phyloP scores from a whole-genome alignment of 1,140 invertebrate genomes.

The Euura lappo region DNA sequence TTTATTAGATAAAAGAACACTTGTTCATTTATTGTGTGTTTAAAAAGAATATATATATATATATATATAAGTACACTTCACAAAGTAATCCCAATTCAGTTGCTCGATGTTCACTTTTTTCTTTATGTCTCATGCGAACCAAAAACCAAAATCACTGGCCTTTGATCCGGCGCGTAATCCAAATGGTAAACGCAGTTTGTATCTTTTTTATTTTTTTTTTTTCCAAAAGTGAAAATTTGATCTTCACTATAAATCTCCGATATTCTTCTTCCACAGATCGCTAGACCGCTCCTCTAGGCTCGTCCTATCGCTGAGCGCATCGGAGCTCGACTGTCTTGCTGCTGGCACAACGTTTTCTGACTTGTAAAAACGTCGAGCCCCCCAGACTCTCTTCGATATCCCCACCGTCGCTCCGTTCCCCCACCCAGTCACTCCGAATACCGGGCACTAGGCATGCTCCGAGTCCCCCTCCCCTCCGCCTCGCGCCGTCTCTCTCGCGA shows the following conservation, averaged over 20 bases:
- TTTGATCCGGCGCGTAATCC: background rate
- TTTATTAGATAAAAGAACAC: slow-evolving; percentile 9
- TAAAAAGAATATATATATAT: too few species aligned
- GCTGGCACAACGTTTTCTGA: slow-evolving; percentile 46
- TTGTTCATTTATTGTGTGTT: background rate
- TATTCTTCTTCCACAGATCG: background rate
- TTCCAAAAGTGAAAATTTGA: background rate
- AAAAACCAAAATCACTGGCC: too few species aligned
- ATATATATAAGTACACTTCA: too few species aligned
- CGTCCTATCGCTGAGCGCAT: slow-evolving; percentile 47
- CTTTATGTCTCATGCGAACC: background rate
- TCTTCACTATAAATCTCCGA: background rate
- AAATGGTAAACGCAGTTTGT: background rate
- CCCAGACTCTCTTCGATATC: slow-evolving; percentile 7
- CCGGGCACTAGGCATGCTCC: too few species aligned
- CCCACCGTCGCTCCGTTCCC: background rate
- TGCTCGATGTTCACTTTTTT: background rate
- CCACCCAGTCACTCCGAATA: background rate
- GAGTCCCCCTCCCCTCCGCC: background rate
- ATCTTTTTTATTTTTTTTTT: background rate
- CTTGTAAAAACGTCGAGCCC: slow-evolving; percentile 30
- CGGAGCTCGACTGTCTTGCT: slow-evolving; percentile 51
- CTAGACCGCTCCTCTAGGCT: slow-evolving; percentile 9
- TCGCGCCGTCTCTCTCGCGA: slow-evolving; percentile 10
- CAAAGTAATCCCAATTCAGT: too few species aligned